These are phyloP conservation scores for Alloplasta piceator DNA, from an alignment of 2,888 invertebrate genomes.

Conservation along the genomic window DNA sequence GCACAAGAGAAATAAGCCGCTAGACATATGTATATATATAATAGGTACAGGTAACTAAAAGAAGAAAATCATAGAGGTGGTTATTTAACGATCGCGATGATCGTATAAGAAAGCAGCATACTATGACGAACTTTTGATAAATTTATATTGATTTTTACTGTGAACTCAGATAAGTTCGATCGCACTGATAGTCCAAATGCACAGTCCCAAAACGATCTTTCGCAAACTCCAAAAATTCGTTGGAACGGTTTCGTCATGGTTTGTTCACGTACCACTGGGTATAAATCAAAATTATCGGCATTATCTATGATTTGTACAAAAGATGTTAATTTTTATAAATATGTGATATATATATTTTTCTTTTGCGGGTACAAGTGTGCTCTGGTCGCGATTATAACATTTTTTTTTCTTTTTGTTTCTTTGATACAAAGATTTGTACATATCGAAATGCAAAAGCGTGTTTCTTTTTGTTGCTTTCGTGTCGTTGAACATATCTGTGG, in stretches of 20 bases:
- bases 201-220: neutral
- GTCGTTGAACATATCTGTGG: conserved; percentile 29
- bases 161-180: conserved; percentile 2
- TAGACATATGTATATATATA: conserved; percentile 52
- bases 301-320: conserved; percentile 63
- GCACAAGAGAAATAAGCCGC: conserved; percentile 46
- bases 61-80: conserved; percentile 26
- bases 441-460: conserved; percentile 46
- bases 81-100: conserved; percentile 35
- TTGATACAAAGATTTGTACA: conserved; percentile 58
- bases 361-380: conserved; percentile 56
- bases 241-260: conserved; percentile 8
- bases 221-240: conserved; percentile 7
- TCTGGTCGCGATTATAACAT: conserved; percentile 37
- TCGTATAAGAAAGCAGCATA: conserved; percentile 37
- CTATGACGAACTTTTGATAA: conserved; percentile 53
- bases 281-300: conserved; percentile 61
- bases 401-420: conserved; percentile 28
- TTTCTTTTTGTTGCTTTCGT: conserved; percentile 19
- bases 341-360: conserved; percentile 56
- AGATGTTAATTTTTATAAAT: conserved; percentile 58
- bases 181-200: conserved; percentile 4
- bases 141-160: conserved; percentile 31
- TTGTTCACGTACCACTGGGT: conserved; percentile 17
- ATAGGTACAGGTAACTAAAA: conserved; percentile 21